phyloP scores from a whole-genome alignment of 2,797 vertebrate species.

The Hydrophis major region DNA sequence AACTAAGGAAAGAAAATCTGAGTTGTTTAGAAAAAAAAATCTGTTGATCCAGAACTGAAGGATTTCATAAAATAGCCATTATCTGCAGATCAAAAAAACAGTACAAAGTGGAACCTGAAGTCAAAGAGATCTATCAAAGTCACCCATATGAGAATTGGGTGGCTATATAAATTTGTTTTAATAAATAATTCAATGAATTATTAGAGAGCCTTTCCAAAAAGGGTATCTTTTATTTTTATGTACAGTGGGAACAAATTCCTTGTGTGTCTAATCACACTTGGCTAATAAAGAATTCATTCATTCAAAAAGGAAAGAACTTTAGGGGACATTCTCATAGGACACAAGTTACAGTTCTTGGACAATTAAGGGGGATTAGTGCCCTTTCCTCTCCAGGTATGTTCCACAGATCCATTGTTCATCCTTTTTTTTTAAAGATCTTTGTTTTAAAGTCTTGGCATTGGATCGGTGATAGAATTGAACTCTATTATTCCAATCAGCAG shows the following conservation, averaged over 20 bases:
- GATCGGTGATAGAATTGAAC: background rate
- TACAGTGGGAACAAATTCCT: too few relatives aligned
- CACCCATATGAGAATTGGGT: background rate
- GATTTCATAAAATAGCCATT: background rate
- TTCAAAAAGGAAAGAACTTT: background rate
- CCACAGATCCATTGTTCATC: background rate
- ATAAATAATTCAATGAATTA: background rate
- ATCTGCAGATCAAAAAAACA: background rate
- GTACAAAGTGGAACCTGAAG: background rate
- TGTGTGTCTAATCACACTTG: too few relatives aligned
- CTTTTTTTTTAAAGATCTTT: background rate
- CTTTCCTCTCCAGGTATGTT: background rate
- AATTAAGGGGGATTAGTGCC: background rate
- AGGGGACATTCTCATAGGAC: background rate
- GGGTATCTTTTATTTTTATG: too few relatives aligned
- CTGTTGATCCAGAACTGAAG: background rate
- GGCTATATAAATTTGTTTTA: background rate
- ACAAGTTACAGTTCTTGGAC: background rate
- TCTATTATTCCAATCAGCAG: background rate
- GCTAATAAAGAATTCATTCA: too few relatives aligned
- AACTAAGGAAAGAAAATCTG: background rate
- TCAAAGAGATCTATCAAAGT: background rate
- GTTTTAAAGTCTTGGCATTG: background rate
- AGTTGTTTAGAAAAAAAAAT: background rate
- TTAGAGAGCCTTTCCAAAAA: background rate